These are phyloP conservation scores for Furcula furcula DNA, from an alignment of 2,888 invertebrate genomes.

Conservation along the genomic window DNA sequence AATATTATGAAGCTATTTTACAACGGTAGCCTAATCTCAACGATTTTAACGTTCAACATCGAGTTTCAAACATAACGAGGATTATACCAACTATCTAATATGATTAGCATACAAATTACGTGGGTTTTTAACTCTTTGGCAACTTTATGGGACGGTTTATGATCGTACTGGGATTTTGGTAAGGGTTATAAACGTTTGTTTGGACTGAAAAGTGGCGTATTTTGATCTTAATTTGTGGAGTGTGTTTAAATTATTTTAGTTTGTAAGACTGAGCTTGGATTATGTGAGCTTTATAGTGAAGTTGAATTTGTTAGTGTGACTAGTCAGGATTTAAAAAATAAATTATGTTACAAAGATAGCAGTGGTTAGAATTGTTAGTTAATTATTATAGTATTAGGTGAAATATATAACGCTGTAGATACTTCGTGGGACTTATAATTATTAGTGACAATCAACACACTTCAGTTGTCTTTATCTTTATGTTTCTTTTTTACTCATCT, in stretches of 20 bases:
- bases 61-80: conserved; percentile 10
- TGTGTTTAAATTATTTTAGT: conserved; percentile 2
- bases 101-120: conserved; percentile 53
- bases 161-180: conserved; percentile 16
- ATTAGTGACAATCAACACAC: too few relatives aligned
- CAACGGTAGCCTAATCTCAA: conserved; percentile 17
- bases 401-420: too few relatives aligned
- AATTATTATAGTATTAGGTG: too few relatives aligned
- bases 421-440: too few relatives aligned
- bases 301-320: too few relatives aligned
- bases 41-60: conserved; percentile 14
- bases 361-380: too few relatives aligned
- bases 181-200: conserved; percentile 31
- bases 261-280: neutral
- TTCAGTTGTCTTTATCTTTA: too few relatives aligned
- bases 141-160: conserved; percentile 29
- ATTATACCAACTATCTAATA: conserved; percentile 44
- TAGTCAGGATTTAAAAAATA: too few relatives aligned
- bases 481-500: too few relatives aligned
- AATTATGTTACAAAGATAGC: too few relatives aligned
- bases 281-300: neutral
- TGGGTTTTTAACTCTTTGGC: conserved; percentile 35
- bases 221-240: conserved; percentile 2
- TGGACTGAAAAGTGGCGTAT: conserved; percentile 13
- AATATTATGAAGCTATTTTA: conserved; percentile 24